These are phyloP conservation scores for Nebria ingens DNA, from an alignment of 1,140 invertebrate species.

Conservation along the genomic window DNA sequence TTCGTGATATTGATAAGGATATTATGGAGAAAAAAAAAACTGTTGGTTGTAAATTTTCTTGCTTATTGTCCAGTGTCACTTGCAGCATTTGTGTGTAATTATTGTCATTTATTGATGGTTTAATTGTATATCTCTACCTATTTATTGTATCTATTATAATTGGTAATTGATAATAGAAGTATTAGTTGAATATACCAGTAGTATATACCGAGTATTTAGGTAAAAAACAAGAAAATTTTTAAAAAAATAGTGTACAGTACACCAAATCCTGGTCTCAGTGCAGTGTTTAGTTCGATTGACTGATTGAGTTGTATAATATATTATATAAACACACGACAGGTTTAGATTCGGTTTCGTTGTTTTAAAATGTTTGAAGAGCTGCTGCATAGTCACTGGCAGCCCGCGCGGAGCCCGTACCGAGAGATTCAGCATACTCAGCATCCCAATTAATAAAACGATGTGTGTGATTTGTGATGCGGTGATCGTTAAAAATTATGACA, in stretches of 20 bases:
- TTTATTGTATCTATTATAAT: constrained; percentile 31
- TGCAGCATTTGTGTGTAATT: constrained; percentile 35
- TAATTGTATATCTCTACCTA: constrained; percentile 33
- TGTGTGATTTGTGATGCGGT: constrained; percentile 2
- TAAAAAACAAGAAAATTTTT: too few species aligned
- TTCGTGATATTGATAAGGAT: constrained; percentile 8
- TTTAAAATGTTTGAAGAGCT: constrained; percentile 16
- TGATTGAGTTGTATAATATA: constrained; percentile 19
- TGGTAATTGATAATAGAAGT: constrained; percentile 24
- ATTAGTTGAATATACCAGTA: constrained; percentile 31
- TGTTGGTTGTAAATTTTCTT: constrained; percentile 23
- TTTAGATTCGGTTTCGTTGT: constrained; percentile 17
- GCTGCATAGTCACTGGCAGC: neutral
- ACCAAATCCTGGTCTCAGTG: constrained; percentile 16
- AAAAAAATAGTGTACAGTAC: constrained; percentile 6
- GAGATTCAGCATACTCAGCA: neutral
- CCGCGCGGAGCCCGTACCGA: neutral
- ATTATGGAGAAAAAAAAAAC: constrained; percentile 7
- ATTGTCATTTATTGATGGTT: constrained; percentile 33
- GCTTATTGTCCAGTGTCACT: constrained; percentile 36
- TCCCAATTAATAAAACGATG: neutral
- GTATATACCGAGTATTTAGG: constrained; percentile 12
- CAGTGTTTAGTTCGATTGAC: constrained; percentile 12
- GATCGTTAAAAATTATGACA: neutral
- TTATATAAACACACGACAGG: constrained; percentile 23